Evolutionary conservation across 1,140 invertebrate species (phyloP), one percentile per base, ranked within the genome.

Genomic region (Dendrolimus punctatus): DNA sequence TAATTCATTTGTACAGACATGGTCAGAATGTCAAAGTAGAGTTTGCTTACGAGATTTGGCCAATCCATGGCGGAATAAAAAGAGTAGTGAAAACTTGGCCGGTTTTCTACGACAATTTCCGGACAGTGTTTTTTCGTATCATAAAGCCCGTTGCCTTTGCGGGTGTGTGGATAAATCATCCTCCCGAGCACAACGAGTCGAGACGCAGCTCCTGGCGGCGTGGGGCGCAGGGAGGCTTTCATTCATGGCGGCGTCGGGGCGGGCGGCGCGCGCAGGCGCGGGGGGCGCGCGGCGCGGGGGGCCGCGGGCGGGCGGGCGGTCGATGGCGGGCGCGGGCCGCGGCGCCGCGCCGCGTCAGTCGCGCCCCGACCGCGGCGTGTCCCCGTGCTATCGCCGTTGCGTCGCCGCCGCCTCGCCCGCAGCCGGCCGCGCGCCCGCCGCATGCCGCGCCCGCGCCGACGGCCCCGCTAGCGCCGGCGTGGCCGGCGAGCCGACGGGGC

Each of bases 391-490:
- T 57, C 62, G 55, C 57, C 60, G 60, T 60, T 53, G 52, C 54
- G 55, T 59, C 60, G 60, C 62, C 54, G 52, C 54, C 57, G 51
- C 62, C 55, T 42, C 51, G 52, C 53, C 55, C 51, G 50, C 49
- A 57, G 59, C 47, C 63, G 58, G 57, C 61, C 64, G 60, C 61
- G 60, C 66, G 60, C 64, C 50, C 62, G 60, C 60, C 66, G 64
- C 68, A 66, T 69, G 71, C 68, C 75, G 73, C 68, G 75, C 74
- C 73, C 71, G 71, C 75, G 66, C 67, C 71, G 57, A 58, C 62
- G 59, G 53, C 57, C 60, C 61, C 71, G 70, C 69, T 71, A 76
- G 73, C 69, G 66, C 64, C 73, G 75, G 71, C 71, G 63, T 74
- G 72, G 64, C 74, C 66, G 70, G 64, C 69, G 64, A 60, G 63